Percentiles rank a stretch among this genome's conserved stretches.
Evolutionary conservation across 2,113 vertebrate genomes (phyloP).

Genomic region (Zonotrichia leucophrys): DNA sequence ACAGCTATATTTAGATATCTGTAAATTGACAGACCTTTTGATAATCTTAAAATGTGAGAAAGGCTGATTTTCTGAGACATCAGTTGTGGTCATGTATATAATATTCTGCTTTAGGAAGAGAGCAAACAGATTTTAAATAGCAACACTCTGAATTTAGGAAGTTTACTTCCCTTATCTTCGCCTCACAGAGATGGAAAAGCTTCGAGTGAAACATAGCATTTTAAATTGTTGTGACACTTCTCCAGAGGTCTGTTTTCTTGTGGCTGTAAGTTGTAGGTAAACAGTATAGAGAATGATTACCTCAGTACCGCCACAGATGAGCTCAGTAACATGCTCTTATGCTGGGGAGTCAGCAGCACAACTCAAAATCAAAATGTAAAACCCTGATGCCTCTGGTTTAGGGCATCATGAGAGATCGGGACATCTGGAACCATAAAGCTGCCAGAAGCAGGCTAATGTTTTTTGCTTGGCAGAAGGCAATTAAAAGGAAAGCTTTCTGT

Average conservation of each 20-base stretch:
- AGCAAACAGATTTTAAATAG: neutral
- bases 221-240: neutral
- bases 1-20: neutral
- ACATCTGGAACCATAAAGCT: conserved; percentile 42
- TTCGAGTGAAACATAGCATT: neutral
- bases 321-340: neutral
- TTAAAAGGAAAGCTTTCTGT: neutral
- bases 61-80: neutral
- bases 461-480: conserved; percentile 1
- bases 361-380: neutral
- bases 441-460: conserved; percentile 34
- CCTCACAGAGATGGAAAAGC: neutral
- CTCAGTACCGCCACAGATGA: neutral
- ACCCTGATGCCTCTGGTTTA: neutral
- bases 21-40: neutral
- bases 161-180: neutral
- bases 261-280: neutral
- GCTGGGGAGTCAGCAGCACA: neutral
- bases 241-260: neutral
- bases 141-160: neutral
- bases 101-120: neutral
- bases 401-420: conserved; percentile 14
- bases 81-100: neutral
- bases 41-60: neutral
- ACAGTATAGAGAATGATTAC: neutral